Conservation (phyloP, 2,888 invertebrate genomes). For the Drosophila phalerata region DNA sequence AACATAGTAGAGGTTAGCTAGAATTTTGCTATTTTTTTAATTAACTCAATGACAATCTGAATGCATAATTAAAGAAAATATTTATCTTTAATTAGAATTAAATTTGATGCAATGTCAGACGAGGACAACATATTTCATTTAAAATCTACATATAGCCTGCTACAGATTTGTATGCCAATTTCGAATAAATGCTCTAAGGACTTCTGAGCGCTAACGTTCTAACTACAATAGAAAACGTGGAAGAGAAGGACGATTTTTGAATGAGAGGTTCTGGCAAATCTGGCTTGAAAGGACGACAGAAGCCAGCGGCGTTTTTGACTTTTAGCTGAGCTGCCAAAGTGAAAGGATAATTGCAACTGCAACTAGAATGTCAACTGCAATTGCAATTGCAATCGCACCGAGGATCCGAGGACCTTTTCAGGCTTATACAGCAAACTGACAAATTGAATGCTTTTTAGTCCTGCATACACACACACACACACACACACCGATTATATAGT, state of each 20-base stretch:
- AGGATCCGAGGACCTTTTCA: not conserved
- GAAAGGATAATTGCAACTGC: conserved; percentile 6
- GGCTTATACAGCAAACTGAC: too few species aligned
- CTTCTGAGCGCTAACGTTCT: not conserved
- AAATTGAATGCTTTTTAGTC: not conserved
- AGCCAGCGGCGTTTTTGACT: not conserved
- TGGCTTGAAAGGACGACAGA: not conserved
- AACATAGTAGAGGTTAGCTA: conserved; percentile 13
- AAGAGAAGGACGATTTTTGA: not conserved
- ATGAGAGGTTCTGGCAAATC: not conserved
- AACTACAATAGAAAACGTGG: not conserved
- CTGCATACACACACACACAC: not conserved
- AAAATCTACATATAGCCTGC: too few species aligned
- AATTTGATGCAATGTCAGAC: not conserved
- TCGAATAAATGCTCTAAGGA: not conserved
- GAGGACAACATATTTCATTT: too few species aligned
- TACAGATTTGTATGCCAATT: not conserved
- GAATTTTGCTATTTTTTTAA: not conserved
- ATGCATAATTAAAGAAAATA: conserved; percentile 1
- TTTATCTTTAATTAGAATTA: not conserved
- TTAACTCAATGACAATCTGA: not conserved
- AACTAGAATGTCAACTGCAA: not conserved
- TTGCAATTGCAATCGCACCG: not conserved
- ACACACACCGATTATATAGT: not conserved
- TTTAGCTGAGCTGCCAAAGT: not conserved